A percentile compares a stretch with the other conserved stretches of the same genome.
These are phyloP conservation scores for Syngnathus floridae DNA, from an alignment of 2,113 vertebrate species.

Conservation along the genomic window DNA sequence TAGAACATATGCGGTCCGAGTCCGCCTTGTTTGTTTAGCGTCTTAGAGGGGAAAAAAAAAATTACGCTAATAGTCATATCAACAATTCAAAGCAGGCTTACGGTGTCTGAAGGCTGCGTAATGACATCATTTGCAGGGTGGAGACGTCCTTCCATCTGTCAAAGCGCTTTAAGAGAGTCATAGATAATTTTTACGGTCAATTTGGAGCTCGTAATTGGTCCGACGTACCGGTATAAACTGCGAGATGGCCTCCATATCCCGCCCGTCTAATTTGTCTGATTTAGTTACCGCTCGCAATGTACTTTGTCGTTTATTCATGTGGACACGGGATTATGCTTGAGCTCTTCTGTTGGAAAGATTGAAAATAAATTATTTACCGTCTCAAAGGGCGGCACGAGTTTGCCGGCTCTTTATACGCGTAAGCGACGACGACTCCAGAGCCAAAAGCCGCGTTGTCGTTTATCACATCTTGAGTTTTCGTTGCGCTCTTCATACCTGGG, in stretches of 20 bases:
- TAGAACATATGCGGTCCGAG: not conserved
- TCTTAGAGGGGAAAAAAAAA: not conserved
- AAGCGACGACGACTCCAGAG: slow-evolving; percentile 34
- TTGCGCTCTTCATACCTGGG: slow-evolving; percentile 17
- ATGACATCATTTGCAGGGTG: not conserved
- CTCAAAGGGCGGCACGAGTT: not conserved
- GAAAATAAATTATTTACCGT: not conserved
- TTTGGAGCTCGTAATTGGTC: slow-evolving; percentile 1
- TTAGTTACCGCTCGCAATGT: not conserved
- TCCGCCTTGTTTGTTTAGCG: not conserved
- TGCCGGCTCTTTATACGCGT: slow-evolving; percentile 41
- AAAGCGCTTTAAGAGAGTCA: not conserved
- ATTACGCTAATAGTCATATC: not conserved
- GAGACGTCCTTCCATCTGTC: not conserved
- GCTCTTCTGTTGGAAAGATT: not conserved
- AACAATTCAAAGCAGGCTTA: not conserved
- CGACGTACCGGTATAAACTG: not conserved
- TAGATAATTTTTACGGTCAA: slow-evolving; percentile 8
- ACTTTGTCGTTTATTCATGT: not conserved
- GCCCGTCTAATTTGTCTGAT: slow-evolving; percentile 1
- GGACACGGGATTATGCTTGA: slow-evolving; percentile 1
- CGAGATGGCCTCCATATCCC: slow-evolving; percentile 1
- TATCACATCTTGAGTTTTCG: slow-evolving; percentile 23
- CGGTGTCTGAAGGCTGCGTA: not conserved
- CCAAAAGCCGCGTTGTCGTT: not conserved